Conservation (phyloP, 53 echinoderm and acorn worm genomes). For the Temnopleurus reevesii region DNA sequence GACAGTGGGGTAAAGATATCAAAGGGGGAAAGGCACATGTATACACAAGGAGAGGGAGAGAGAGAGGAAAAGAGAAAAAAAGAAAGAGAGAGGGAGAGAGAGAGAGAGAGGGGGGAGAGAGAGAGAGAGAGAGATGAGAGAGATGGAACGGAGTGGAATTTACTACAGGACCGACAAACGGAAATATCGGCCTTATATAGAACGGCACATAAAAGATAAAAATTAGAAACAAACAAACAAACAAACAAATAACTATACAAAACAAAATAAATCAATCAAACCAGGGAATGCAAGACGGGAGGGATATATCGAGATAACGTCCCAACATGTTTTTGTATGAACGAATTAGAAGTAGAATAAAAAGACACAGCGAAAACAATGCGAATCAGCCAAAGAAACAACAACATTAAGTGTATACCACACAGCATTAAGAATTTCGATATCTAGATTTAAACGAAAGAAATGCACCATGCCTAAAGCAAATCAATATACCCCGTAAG, state of each 20-base stretch:
- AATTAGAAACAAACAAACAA: too few relatives aligned
- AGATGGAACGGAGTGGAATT: not conserved
- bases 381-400: not conserved
- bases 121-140: not conserved
- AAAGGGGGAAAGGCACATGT: not conserved
- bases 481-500: not conserved
- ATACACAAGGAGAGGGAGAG: not conserved
- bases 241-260: too few relatives aligned
- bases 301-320: too few relatives aligned
- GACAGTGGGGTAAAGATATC: not conserved
- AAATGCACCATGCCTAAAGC: not conserved
- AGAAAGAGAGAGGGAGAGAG: not conserved
- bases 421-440: too few relatives aligned
- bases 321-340: too few relatives aligned
- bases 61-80: not conserved
- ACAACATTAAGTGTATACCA: not conserved
- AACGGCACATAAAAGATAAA: too few relatives aligned
- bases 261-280: too few relatives aligned
- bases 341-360: too few relatives aligned
- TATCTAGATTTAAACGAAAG: too few relatives aligned
- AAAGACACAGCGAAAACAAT: too few relatives aligned
- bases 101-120: not conserved
- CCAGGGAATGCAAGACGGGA: too few relatives aligned
- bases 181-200: not conserved
- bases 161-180: not conserved